Evolutionary conservation across 2,113 vertebrate genomes (phyloP).

Genomic region (Serinus canaria): DNA sequence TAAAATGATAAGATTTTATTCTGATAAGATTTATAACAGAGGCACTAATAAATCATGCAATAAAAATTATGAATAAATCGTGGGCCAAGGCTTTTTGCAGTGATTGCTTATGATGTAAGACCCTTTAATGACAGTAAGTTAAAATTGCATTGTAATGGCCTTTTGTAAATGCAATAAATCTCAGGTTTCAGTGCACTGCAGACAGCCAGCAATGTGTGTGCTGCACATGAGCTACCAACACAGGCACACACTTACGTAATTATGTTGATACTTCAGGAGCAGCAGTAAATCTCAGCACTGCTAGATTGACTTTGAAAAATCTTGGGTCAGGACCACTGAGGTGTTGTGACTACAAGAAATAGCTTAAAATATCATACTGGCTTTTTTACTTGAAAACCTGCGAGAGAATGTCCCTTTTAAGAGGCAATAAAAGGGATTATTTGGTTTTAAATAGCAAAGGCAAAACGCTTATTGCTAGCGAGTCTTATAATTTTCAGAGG

Average conservation of each 20-base stretch:
- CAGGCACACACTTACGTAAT: constrained; percentile 42
- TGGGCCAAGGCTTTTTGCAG: constrained; percentile 11
- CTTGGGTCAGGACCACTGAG: background rate
- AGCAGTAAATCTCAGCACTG: background rate
- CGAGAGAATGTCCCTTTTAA: background rate
- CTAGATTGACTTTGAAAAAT: background rate
- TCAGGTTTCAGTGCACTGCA: background rate
- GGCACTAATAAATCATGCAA: constrained; percentile 50
- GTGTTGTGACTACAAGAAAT: background rate
- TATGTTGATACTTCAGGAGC: constrained; percentile 24
- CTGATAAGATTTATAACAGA: constrained; percentile 21
- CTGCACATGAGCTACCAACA: constrained; percentile 30
- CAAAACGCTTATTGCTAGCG: background rate
- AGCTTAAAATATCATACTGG: background rate
- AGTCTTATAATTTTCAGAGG: background rate
- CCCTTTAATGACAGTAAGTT: constrained; percentile 57
- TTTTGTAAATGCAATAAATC: constrained; percentile 53
- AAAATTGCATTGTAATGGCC: constrained; percentile 55
- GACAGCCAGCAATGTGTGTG: background rate
- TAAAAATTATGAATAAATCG: constrained; percentile 57
- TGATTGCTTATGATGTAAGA: constrained; percentile 58
- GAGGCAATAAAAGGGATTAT: background rate
- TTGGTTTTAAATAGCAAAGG: background rate
- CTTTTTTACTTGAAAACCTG: background rate
- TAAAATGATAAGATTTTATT: constrained; percentile 24